Conservation (phyloP, 2,888 invertebrate species). For the Coelopa pilipes region DNA sequence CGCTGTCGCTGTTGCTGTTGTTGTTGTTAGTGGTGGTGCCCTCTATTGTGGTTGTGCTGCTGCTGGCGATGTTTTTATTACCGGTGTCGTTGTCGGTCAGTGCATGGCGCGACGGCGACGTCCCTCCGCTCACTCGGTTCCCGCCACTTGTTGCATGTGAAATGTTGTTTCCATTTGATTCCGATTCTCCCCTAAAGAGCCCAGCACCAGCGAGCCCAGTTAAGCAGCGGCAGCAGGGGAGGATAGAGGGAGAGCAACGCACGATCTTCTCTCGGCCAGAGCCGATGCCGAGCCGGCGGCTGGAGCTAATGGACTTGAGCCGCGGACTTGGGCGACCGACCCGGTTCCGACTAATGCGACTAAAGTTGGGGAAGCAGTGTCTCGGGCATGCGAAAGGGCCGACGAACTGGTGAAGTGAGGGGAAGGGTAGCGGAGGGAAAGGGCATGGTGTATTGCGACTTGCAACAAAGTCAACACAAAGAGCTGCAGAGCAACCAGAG, state of each 20-base stretch:
- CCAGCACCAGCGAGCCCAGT: neutral
- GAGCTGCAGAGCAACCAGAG: neutral
- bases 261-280: neutral
- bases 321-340: too few species aligned
- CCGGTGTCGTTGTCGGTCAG: neutral
- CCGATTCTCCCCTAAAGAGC: neutral
- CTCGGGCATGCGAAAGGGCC: too few species aligned
- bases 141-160: conserved; percentile 9
- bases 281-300: too few species aligned
- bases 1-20: neutral
- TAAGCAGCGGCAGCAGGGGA: neutral
- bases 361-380: too few species aligned
- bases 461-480: neutral
- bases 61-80: neutral
- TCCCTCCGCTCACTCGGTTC: neutral
- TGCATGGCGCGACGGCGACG: conserved; percentile 35
- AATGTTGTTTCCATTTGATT: neutral
- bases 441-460: neutral
- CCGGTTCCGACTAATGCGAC: too few species aligned
- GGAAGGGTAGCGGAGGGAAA: neutral
- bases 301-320: too few species aligned
- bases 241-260: neutral
- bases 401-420: too few species aligned
- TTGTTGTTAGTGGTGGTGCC: neutral
- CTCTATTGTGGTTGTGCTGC: neutral